Percentiles rank a stretch among this genome's conserved stretches.
These are phyloP conservation scores for Anadara kagoshimensis DNA, from an alignment of 1,140 invertebrate species.

Conservation along the genomic window DNA sequence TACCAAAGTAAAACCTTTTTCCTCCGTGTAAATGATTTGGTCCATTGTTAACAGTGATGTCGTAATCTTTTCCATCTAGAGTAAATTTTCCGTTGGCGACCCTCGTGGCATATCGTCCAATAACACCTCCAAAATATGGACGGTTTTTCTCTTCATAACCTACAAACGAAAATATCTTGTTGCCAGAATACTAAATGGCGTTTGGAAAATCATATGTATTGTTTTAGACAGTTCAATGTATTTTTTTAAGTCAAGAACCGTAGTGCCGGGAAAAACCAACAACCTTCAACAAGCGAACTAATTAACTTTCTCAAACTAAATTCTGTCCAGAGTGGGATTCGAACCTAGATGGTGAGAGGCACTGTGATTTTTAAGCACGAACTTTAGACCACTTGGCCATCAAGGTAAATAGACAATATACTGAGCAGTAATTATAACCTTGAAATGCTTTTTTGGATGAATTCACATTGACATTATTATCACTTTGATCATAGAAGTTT, in stretches of 20 bases:
- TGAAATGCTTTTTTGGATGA: no score
- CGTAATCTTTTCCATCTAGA: constrained; percentile 81
- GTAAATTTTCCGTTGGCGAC: constrained; percentile 78
- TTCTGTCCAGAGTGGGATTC: no score
- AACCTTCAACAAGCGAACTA: no score
- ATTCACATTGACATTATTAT: no score
- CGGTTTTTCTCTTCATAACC: constrained; percentile 39
- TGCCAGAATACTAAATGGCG: not conserved
- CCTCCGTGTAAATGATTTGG: constrained; percentile 90
- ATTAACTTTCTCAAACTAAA: no score
- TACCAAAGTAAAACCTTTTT: constrained; percentile 88
- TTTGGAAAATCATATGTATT: not conserved
- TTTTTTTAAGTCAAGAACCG: not conserved
- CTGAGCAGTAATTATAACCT: no score
- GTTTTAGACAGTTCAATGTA: not conserved
- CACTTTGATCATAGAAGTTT: no score
- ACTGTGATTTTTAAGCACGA: no score
- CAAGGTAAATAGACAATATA: no score
- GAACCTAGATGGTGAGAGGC: no score
- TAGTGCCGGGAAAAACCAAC: no score
- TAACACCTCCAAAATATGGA: constrained; percentile 87
- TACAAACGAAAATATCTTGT: not conserved
- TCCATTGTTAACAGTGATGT: constrained; percentile 83
- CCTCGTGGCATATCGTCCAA: constrained; percentile 89
- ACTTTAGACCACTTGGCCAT: no score